Evolutionary conservation across 2,113 vertebrate genomes (phyloP).

Genomic region (Microcebus lehilahytsara): DNA sequence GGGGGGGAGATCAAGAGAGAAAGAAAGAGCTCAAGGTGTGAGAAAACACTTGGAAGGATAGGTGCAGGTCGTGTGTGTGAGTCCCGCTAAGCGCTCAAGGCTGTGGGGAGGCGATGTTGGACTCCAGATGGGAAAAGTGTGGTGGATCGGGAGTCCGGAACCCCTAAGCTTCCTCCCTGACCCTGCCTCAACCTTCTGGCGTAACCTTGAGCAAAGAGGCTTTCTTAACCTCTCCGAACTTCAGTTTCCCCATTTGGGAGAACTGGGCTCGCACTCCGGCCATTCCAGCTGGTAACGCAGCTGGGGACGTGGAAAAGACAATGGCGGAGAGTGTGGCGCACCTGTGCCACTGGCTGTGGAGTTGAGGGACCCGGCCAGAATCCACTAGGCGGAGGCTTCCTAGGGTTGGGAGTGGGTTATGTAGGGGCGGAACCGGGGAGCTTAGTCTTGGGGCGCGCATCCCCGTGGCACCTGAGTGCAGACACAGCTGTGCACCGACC

Average conservation of each 20-base stretch:
- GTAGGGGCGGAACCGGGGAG: background rate
- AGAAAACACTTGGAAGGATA: background rate
- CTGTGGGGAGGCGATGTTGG: background rate
- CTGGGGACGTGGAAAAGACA: background rate
- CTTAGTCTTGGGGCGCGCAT: background rate
- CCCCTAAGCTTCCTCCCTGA: background rate
- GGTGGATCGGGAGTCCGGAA: background rate
- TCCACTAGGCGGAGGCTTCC: background rate
- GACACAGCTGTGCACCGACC: background rate
- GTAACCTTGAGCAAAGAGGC: background rate
- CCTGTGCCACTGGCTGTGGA: background rate
- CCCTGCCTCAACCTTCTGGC: background rate
- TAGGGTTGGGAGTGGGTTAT: background rate
- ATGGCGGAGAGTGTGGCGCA: constrained; percentile 2
- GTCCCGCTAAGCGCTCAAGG: background rate
- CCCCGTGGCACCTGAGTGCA: background rate
- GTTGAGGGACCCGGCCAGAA: background rate
- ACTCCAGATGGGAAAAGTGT: background rate
- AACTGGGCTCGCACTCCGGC: background rate
- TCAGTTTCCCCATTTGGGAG: background rate
- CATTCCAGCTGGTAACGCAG: background rate
- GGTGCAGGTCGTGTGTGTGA: background rate
- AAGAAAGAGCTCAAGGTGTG: background rate
- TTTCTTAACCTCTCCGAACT: background rate
- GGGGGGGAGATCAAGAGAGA: background rate